Conservation (phyloP, 1,140 invertebrate genomes). For the Camponotus floridanus region DNA sequence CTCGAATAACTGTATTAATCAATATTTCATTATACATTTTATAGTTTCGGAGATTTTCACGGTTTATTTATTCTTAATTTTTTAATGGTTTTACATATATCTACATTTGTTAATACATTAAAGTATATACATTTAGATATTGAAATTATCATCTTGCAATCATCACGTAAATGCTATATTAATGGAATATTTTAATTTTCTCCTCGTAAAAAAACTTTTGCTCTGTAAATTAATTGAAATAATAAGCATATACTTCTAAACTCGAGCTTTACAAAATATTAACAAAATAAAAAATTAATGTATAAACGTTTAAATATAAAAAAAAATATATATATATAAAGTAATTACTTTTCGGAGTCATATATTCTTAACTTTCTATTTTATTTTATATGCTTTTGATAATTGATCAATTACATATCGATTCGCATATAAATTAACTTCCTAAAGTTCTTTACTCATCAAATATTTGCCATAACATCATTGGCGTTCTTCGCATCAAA, state of each 20-base stretch:
- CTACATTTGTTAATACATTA: not conserved
- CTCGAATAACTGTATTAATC: not conserved
- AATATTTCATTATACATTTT: not conserved
- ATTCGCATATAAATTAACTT: slow-evolving; percentile 1
- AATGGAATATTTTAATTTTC: not conserved
- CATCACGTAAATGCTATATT: not conserved
- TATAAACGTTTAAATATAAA: not conserved
- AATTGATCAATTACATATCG: not conserved
- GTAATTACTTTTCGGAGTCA: not conserved
- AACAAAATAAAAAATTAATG: not conserved
- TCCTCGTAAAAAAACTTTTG: not conserved
- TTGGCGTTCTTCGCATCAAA: not conserved
- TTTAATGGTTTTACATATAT: not conserved
- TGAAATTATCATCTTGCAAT: slow-evolving; percentile 9
- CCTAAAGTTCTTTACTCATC: not conserved
- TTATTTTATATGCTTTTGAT: not conserved
- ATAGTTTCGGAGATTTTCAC: not conserved
- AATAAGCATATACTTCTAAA: not conserved
- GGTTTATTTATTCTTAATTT: slow-evolving; percentile 10
- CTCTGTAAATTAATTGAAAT: not conserved
- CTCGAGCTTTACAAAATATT: not conserved
- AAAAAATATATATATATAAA: slow-evolving; percentile 1
- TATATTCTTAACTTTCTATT: not conserved
- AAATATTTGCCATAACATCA: not conserved
- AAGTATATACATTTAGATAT: not conserved